phyloP scores from a whole-genome alignment of 2,888 invertebrate species.

The Lordiphosa andalusiaca region DNA sequence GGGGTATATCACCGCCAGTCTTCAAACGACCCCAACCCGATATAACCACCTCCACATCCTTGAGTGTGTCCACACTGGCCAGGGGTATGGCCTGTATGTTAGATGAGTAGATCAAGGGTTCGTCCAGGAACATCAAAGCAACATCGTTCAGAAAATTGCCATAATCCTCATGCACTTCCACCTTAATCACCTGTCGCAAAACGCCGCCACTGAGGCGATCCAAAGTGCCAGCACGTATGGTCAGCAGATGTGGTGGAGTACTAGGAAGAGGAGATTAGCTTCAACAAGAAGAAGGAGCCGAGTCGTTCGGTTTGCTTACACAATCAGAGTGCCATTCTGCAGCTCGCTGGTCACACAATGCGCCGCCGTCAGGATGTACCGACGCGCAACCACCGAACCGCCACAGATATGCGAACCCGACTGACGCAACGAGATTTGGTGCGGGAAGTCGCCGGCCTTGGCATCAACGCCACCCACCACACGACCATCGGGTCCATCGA shows the following conservation, averaged over 20 bases:
- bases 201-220: conserved; percentile 70
- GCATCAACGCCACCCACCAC: conserved; percentile 76
- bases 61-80: conserved; percentile 48
- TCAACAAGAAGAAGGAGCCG: not conserved
- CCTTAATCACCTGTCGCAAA: conserved; percentile 49
- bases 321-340: conserved; percentile 25
- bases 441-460: conserved; percentile 69
- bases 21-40: conserved; percentile 68
- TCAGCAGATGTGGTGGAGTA: conserved; percentile 39
- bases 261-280: conserved; percentile 16
- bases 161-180: conserved; percentile 61
- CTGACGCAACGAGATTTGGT: conserved; percentile 74
- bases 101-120: conserved; percentile 46
- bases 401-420: conserved; percentile 62
- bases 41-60: conserved; percentile 46
- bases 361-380: conserved; percentile 60
- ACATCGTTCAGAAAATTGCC: conserved; percentile 64
- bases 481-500: conserved; percentile 42
- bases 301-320: conserved; percentile 28
- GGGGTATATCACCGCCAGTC: conserved; percentile 54
- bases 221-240: conserved; percentile 70
- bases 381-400: conserved; percentile 54
- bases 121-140: conserved; percentile 53
- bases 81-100: conserved; percentile 55
- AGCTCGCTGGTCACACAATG: conserved; percentile 56